Conservation (phyloP, 2,797 vertebrate genomes). For the Thaleichthys pacificus region DNA sequence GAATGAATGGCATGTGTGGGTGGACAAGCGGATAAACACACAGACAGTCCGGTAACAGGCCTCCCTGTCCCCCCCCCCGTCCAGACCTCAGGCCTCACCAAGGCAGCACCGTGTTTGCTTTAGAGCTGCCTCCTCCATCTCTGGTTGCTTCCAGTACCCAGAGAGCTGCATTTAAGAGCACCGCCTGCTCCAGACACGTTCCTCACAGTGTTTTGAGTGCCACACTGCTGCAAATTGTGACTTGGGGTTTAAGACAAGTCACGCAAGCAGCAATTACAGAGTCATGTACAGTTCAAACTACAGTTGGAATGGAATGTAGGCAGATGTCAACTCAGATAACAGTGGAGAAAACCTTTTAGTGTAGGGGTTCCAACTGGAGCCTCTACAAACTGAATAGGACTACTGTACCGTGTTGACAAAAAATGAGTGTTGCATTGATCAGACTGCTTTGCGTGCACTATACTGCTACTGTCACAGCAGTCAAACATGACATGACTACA, state of each 20-base stretch:
- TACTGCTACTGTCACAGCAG: background rate
- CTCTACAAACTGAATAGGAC: no score
- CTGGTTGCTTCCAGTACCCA: background rate
- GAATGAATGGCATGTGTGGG: conserved; percentile 8
- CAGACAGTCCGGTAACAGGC: background rate
- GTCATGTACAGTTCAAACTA: background rate
- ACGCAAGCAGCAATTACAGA: background rate
- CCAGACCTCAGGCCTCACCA: conserved; percentile 7
- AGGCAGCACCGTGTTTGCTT: conserved; percentile 13
- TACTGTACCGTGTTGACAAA: no score
- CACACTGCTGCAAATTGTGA: conserved; percentile 19
- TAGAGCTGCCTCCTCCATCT: conserved; percentile 8
- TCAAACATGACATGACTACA: background rate
- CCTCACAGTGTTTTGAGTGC: conserved; percentile 7
- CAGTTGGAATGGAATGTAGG: background rate
- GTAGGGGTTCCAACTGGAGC: no score
- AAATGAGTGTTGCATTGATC: no score
- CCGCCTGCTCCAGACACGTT: conserved; percentile 19
- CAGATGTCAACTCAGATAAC: background rate
- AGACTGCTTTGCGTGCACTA: no score
- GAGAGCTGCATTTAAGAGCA: conserved; percentile 16
- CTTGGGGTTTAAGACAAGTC: background rate
- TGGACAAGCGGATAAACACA: background rate
- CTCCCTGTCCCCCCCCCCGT: background rate
- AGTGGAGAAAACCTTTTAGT: no score